Conservation (phyloP, 2,113 vertebrate species). For the Catagonus wagneri region DNA sequence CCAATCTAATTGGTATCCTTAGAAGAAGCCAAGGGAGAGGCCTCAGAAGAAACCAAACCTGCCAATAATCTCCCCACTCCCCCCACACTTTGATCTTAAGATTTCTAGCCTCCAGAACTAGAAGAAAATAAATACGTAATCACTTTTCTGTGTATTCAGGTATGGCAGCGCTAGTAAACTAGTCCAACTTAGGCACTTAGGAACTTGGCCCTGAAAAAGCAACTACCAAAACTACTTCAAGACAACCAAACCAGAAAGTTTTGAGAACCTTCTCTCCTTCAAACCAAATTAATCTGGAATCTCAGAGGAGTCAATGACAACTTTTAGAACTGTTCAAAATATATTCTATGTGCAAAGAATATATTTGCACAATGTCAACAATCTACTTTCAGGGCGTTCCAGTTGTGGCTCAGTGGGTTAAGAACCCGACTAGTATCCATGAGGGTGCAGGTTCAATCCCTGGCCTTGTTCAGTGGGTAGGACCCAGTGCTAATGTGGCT, state of each 20-base stretch:
- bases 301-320: background rate
- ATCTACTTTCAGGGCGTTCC: background rate
- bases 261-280: background rate
- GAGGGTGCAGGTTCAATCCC: no score
- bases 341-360: background rate
- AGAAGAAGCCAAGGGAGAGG: background rate
- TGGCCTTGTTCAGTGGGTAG: no score
- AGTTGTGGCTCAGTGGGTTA: no score
- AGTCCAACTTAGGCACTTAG: background rate
- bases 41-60: background rate
- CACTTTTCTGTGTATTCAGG: background rate
- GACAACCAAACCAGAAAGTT: background rate
- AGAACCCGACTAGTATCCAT: no score
- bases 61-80: background rate
- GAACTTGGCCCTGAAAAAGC: background rate
- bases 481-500: no score
- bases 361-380: background rate
- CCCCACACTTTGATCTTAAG: background rate
- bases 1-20: background rate
- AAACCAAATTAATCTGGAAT: background rate
- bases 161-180: background rate
- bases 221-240: constrained; percentile 21
- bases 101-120: background rate
- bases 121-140: background rate
- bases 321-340: background rate